Evolutionary conservation across 2,113 vertebrate species (phyloP).

Genomic region (Macaca mulatta): DNA sequence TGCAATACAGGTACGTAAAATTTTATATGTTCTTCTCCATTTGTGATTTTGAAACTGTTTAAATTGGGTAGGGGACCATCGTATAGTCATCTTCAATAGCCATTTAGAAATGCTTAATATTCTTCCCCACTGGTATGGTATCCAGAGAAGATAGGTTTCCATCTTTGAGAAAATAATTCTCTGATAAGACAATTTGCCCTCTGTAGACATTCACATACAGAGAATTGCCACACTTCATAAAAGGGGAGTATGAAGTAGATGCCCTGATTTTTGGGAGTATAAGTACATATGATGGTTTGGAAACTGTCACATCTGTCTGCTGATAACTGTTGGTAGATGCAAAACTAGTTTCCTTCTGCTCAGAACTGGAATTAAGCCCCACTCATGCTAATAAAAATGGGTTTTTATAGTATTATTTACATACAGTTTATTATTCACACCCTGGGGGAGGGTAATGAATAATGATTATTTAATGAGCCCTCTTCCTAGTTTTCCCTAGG

Average conservation of each 20-base stretch:
- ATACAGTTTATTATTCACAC: neutral
- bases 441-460: neutral
- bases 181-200: neutral
- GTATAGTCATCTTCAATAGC: neutral
- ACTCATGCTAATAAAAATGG: neutral
- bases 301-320: neutral
- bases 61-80: neutral
- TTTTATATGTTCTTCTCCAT: neutral
- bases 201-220: neutral
- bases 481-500: neutral
- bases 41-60: neutral
- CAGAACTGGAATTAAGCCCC: conserved; percentile 5
- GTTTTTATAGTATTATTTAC: neutral
- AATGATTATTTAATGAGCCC: neutral
- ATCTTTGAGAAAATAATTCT: neutral
- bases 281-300: neutral
- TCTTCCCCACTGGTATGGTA: neutral
- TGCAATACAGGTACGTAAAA: neutral
- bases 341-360: neutral
- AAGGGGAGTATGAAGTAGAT: neutral
- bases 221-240: neutral
- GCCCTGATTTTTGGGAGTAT: neutral
- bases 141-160: neutral
- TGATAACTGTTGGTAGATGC: neutral
- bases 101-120: neutral